Percentiles rank a stretch among this genome's conserved stretches.
Evolutionary conservation across 2,113 vertebrate genomes (phyloP).

Genomic region (Thamnaconus septentrionalis): DNA sequence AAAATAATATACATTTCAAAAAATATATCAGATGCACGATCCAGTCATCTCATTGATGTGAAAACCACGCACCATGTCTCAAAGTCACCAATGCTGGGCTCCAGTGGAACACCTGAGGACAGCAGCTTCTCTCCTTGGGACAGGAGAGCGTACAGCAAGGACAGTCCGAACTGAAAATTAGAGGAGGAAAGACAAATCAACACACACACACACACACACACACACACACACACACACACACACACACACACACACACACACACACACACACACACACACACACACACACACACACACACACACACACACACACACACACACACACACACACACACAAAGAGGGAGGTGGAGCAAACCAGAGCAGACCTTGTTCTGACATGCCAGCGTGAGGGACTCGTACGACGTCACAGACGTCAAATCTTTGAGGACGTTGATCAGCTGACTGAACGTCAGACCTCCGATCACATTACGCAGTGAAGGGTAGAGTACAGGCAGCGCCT

Average conservation of each 20-base stretch:
- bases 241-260: too few species aligned
- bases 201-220: too few species aligned
- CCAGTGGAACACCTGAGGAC: constrained; percentile 78
- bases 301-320: too few species aligned
- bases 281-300: too few species aligned
- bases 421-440: constrained; percentile 83
- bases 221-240: too few species aligned
- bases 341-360: background rate
- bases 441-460: constrained; percentile 80
- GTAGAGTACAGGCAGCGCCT: constrained; percentile 88
- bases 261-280: too few species aligned
- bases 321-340: too few species aligned
- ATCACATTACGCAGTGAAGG: constrained; percentile 80
- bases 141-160: constrained; percentile 89
- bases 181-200: too few species aligned
- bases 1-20: background rate
- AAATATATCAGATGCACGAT: rapidly evolving
- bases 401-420: constrained; percentile 76
- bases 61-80: constrained; percentile 80
- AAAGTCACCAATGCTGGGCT: constrained; percentile 80
- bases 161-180: constrained; percentile 88
- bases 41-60: background rate
- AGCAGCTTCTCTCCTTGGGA: constrained; percentile 89
- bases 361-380: constrained; percentile 90
- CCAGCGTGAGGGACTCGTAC: constrained; percentile 71